phyloP scores from a whole-genome alignment of 2,113 vertebrate genomes.

The Beaufortia kweichowensis region DNA sequence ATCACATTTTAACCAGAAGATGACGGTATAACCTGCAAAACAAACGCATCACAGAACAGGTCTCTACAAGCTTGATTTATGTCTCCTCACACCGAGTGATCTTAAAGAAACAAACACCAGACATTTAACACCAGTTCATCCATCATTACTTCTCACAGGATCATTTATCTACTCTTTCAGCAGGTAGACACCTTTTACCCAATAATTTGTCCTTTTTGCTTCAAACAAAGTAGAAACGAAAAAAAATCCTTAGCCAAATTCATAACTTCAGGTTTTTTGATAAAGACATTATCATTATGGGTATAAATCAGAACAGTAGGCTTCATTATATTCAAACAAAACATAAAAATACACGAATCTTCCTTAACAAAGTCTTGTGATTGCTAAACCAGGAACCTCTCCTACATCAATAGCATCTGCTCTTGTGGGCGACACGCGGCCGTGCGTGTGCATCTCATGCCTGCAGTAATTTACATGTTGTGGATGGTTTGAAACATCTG shows the following conservation, averaged over 20 bases:
- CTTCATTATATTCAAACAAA: not conserved
- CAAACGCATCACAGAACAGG: not conserved
- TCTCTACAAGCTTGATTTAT: conserved; percentile 11
- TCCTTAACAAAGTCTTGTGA: conserved; percentile 24
- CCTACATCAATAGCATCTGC: not conserved
- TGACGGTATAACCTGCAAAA: conserved; percentile 8
- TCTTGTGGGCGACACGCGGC: not conserved
- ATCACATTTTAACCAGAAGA: conserved; percentile 16
- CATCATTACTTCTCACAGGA: conserved; percentile 11
- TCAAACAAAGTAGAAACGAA: conserved; percentile 9
- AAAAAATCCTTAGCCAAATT: conserved; percentile 45
- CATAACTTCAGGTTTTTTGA: conserved; percentile 19
- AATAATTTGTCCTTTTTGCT: not conserved
- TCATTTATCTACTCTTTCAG: conserved; percentile 20
- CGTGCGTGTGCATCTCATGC: not conserved
- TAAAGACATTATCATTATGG: not conserved
- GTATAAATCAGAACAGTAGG: not conserved
- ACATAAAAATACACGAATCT: not conserved
- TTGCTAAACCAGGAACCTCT: not conserved
- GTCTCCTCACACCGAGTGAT: not conserved
- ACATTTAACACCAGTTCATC: conserved; percentile 12
- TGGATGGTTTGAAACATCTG: not conserved
- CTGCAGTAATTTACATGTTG: not conserved
- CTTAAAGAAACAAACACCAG: conserved; percentile 15
- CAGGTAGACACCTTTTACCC: not conserved